A percentile compares a stretch with the other conserved stretches of the same genome.
phyloP scores from a whole-genome alignment of 2,797 vertebrate species.

The Eptatretus atami region DNA sequence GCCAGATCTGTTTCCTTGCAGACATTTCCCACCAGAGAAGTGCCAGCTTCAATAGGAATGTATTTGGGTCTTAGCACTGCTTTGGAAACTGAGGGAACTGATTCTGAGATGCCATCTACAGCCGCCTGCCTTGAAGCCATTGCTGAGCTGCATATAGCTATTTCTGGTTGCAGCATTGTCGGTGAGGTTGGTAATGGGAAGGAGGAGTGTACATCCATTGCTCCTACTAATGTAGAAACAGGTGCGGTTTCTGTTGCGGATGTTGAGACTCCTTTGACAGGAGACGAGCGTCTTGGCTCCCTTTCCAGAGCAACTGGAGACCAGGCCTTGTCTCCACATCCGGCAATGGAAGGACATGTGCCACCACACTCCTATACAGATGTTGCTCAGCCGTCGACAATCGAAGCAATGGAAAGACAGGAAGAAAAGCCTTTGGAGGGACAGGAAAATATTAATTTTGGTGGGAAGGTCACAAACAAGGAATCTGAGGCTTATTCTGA shows the following conservation, averaged over 20 bases:
- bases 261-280: no score
- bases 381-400: background rate
- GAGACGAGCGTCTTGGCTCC: background rate
- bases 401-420: background rate
- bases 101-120: conserved; percentile 3
- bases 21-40: background rate
- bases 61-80: background rate
- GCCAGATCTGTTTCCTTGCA: background rate
- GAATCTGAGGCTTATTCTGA: background rate
- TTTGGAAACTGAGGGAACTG: background rate
- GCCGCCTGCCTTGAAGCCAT: conserved; percentile 3
- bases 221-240: no score
- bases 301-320: background rate
- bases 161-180: background rate
- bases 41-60: background rate
- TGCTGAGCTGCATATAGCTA: conserved; percentile 1
- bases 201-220: background rate
- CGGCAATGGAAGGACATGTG: background rate
- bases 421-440: background rate
- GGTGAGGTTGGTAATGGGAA: conserved; percentile 1
- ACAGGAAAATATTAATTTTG: no score
- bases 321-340: background rate
- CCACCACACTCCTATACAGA: background rate
- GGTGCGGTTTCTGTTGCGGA: no score
- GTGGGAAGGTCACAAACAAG: no score